Conservation (phyloP, 2,888 invertebrate species). For the Glaucopsyche alexis region DNA sequence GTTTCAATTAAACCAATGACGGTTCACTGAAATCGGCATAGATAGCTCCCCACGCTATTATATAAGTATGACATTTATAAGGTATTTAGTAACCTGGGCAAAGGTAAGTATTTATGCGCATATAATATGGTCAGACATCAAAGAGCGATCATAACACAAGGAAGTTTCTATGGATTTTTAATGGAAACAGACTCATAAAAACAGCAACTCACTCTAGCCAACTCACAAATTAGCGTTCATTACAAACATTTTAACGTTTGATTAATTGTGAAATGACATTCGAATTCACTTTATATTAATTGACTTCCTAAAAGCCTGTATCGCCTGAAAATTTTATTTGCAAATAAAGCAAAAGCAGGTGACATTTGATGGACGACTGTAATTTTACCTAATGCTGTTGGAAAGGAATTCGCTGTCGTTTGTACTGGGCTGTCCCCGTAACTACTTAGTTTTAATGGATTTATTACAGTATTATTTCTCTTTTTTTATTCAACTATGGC, state of each 20-base stretch:
- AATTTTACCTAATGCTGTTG: constrained; percentile 41
- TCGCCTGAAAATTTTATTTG: constrained; percentile 40
- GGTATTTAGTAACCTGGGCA: too few relatives aligned
- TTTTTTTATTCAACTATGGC: background rate
- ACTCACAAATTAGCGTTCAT: background rate
- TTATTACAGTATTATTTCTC: constrained; percentile 25
- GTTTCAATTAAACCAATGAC: too few relatives aligned
- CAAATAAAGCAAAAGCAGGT: constrained; percentile 44
- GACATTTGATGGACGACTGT: constrained; percentile 44
- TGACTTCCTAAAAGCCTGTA: constrained; percentile 40
- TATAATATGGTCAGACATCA: too few relatives aligned
- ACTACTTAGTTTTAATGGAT: background rate
- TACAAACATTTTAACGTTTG: background rate
- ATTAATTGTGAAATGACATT: background rate
- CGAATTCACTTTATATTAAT: constrained; percentile 38
- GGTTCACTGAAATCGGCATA: too few relatives aligned
- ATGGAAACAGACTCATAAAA: too few relatives aligned
- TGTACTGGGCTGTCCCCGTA: constrained; percentile 27
- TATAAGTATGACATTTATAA: too few relatives aligned
- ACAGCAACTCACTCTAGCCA: too few relatives aligned
- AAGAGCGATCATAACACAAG: too few relatives aligned
- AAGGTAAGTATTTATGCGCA: too few relatives aligned
- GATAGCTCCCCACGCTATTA: too few relatives aligned
- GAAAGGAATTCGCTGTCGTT: constrained; percentile 41
- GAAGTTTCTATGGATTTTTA: too few relatives aligned